Base-by-base conservation (phyloP, 2,888 invertebrate genomes). In the Himalopsyche anomala region DNA sequence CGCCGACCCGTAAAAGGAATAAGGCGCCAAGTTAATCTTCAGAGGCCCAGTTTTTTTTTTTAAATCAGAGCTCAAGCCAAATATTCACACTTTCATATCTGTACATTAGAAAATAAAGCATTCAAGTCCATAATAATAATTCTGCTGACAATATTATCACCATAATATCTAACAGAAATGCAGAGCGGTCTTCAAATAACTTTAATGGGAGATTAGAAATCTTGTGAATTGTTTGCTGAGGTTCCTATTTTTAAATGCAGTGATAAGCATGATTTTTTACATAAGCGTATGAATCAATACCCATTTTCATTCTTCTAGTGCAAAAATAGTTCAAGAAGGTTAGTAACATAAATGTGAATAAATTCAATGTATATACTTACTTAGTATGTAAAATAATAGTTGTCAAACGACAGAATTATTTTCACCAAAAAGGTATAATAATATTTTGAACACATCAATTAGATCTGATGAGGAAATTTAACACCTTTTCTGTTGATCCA, bases 61-160 rank as follows among this genome's bases (percentile, higher is more conserved):
- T 62, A 74, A 74, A 74, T 74, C 74, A 74, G 38, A 74, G 38
- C 74, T 74, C 74, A 74, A 12, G 38, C 74, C 38, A 74, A 74
- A 74, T 74, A 74, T 74, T 74, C 74, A 74, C 38, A 74, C 36
- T 9, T 74, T 74, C 74, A 74, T 74, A 74, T 74, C 74, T 74
- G 74, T 74, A 74, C 74, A 38, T 74, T 74, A 74, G 38, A 74
- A 74, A 74, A 74, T 74, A 74, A 74, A 74, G 74, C 74, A 74
- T 74, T 15, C 15, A 11, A 74, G 74, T 74, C 74, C 74, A 38
- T 74, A 36, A 51, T 51, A 51, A 15, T 51, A 51, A 36, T 12
- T 74, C 74, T 36, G 74, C 2, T 38, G 19, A 12, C 36, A 36
- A 36, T 74, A 74, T 74, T 62, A 74, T 74, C 36, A 36, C 36